Evolutionary conservation across 1,140 invertebrate genomes (phyloP).

Genomic region (Drosophila bocki): DNA sequence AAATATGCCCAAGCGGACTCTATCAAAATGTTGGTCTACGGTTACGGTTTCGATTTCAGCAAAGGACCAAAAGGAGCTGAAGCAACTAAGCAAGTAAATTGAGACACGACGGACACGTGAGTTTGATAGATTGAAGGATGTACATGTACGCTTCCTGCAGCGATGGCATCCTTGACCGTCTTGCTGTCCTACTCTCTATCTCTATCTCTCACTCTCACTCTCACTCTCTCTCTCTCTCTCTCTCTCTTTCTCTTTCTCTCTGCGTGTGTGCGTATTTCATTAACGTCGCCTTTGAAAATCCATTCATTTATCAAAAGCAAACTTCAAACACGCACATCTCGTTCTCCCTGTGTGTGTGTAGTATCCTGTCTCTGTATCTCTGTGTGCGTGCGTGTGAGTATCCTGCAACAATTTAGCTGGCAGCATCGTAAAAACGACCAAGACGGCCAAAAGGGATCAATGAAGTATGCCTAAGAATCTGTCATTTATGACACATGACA

Average conservation of each 20-base stretch:
- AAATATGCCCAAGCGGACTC: slow-evolving; percentile 47
- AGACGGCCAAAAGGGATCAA: slow-evolving; percentile 76
- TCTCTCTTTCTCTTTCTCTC: background rate
- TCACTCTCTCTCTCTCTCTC: background rate
- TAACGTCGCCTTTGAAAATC: slow-evolving; percentile 83
- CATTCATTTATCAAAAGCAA: slow-evolving; percentile 83
- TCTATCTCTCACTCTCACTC: background rate
- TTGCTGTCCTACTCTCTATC: slow-evolving; percentile 11
- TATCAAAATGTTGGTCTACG: slow-evolving; percentile 38
- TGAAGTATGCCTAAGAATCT: slow-evolving; percentile 83
- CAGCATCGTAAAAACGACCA: slow-evolving; percentile 61
- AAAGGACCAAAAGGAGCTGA: slow-evolving; percentile 43
- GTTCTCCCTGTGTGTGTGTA: slow-evolving; percentile 1
- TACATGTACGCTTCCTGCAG: slow-evolving; percentile 34
- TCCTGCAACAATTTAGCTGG: slow-evolving; percentile 75
- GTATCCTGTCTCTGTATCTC: slow-evolving; percentile 20
- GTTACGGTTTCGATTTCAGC: slow-evolving; percentile 9
- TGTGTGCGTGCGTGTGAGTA: slow-evolving; percentile 28
- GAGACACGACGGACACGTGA: slow-evolving; percentile 80
- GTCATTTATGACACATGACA: slow-evolving; percentile 83
- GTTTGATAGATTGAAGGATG: slow-evolving; percentile 79
- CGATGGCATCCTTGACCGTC: slow-evolving; percentile 21
- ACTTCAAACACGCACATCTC: slow-evolving; percentile 73
- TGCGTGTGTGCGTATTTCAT: slow-evolving; percentile 63
- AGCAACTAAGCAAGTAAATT: slow-evolving; percentile 80